Conservation (phyloP, 2,113 vertebrate species). For the Lucifuga dentata region DNA sequence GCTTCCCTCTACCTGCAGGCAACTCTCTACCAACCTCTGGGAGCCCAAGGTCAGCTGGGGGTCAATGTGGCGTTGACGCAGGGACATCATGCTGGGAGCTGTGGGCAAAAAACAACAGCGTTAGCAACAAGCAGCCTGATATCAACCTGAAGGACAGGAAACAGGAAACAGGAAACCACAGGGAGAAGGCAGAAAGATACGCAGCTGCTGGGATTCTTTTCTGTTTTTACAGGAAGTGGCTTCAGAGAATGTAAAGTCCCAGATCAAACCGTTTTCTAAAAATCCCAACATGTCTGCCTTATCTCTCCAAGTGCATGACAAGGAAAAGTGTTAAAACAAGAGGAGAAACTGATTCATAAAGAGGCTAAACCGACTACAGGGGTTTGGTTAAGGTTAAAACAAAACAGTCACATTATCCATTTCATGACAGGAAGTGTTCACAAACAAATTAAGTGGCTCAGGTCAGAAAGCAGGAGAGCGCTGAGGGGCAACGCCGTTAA, state of each 20-base stretch:
- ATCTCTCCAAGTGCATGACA: slow-evolving; percentile 8
- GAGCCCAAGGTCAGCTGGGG: slow-evolving; percentile 91
- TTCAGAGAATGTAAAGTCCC: too few species aligned
- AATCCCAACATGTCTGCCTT: slow-evolving; percentile 28
- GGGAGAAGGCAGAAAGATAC: slow-evolving; percentile 28
- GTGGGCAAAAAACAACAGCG: slow-evolving; percentile 74
- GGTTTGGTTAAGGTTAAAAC: background rate
- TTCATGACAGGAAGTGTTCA: background rate
- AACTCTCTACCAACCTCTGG: slow-evolving; percentile 99
- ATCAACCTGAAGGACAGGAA: background rate
- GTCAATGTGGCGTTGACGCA: slow-evolving; percentile 95
- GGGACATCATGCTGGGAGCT: slow-evolving; percentile 92
- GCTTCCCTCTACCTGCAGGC: slow-evolving; percentile 81
- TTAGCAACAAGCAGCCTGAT: slow-evolving; percentile 27
- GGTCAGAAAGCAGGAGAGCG: slow-evolving; percentile 17
- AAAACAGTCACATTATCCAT: background rate
- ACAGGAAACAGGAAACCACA: background rate
- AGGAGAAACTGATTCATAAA: background rate
- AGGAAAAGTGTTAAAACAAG: slow-evolving; percentile 3
- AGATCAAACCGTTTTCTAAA: too few species aligned
- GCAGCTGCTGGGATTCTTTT: slow-evolving; percentile 32
- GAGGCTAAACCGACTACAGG: too few species aligned
- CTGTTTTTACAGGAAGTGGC: background rate
- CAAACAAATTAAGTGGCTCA: slow-evolving; percentile 7
- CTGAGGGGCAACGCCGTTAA: slow-evolving; percentile 9